Conservation (phyloP, 2,888 invertebrate species). For the Schizaphis graminum region DNA sequence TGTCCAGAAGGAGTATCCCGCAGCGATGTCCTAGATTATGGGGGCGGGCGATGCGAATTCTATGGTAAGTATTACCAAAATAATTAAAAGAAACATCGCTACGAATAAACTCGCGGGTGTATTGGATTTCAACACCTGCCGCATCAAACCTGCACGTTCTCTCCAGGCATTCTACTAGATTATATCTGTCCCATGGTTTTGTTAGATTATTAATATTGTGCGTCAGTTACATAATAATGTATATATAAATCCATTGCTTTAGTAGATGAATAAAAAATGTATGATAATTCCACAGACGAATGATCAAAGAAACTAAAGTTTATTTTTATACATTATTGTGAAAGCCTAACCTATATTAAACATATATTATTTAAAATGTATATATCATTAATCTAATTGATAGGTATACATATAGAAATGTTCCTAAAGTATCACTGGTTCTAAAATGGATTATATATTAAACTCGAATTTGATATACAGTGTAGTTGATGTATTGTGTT, state of each 20-base stretch:
- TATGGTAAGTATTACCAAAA: neutral
- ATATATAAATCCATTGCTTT: neutral
- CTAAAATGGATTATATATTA: neutral
- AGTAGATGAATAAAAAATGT: neutral
- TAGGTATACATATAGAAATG: neutral
- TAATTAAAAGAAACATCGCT: neutral
- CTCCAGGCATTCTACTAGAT: neutral
- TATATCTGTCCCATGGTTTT: neutral
- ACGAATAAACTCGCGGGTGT: neutral
- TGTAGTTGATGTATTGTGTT: neutral
- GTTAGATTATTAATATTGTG: neutral
- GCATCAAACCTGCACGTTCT: neutral
- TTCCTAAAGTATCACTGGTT: neutral
- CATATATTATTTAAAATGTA: neutral
- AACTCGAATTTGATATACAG: neutral
- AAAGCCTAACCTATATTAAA: neutral
- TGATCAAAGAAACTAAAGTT: neutral
- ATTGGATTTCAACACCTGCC: neutral
- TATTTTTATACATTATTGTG: neutral
- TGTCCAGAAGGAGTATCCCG: neutral
- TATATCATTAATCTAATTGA: neutral
- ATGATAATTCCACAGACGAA: neutral
- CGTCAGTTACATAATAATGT: neutral
- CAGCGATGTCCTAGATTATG: neutral
- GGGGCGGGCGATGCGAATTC: neutral